Evolutionary conservation across 2,888 invertebrate genomes (phyloP).

Genomic region (Nemotelus nigrinus): DNA sequence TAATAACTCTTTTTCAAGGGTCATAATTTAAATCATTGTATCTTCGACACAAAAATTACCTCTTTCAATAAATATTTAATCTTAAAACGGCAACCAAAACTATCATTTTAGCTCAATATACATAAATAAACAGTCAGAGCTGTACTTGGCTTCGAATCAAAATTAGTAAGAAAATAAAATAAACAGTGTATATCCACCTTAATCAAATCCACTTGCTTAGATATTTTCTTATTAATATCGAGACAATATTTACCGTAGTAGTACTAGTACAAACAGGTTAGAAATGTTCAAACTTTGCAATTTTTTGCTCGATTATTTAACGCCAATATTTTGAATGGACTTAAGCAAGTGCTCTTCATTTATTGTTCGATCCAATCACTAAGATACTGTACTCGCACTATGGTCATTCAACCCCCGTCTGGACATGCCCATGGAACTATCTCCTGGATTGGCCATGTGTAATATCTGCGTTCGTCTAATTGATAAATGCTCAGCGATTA

Average conservation of each 20-base stretch:
- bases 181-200: no score
- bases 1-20: no score
- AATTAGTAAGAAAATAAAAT: no score
- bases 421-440: background rate
- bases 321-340: slow-evolving; percentile 12
- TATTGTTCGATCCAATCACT: background rate
- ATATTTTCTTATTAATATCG: no score
- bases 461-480: background rate
- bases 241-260: slow-evolving; percentile 4
- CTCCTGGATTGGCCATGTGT: background rate
- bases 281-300: background rate
- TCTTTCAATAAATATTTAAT: no score
- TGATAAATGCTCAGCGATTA: slow-evolving; percentile 8
- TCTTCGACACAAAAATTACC: no score
- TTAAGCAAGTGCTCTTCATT: background rate
- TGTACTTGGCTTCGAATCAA: no score
- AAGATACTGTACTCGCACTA: background rate
- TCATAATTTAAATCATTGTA: no score
- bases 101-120: no score
- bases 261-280: background rate
- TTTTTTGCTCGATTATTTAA: background rate
- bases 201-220: no score
- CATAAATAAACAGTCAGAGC: no score
- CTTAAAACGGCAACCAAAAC: no score
- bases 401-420: slow-evolving; percentile 35